Conservation (phyloP, 2,797 vertebrate species). For the Eulemur coronatus region DNA sequence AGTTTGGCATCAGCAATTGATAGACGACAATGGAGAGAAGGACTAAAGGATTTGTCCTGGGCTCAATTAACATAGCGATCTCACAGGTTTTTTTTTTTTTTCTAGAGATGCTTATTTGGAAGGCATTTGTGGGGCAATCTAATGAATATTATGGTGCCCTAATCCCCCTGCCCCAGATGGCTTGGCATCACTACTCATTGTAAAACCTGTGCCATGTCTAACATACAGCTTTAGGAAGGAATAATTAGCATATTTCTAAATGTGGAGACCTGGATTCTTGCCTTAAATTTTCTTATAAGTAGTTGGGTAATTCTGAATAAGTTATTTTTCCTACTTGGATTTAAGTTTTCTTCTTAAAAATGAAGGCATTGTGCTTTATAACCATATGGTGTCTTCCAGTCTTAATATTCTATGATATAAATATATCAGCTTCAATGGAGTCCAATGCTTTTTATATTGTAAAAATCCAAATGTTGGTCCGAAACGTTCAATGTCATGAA, state of each 20-base stretch:
- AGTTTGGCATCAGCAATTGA: not conserved
- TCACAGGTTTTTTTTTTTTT: not conserved
- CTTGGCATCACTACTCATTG: not conserved
- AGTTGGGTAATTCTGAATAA: not conserved
- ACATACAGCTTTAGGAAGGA: not conserved
- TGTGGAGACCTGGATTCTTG: not conserved
- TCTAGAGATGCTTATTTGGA: not conserved
- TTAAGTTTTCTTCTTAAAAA: not conserved
- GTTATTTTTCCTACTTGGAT: not conserved
- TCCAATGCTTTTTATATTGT: not conserved
- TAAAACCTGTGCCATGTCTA: not conserved
- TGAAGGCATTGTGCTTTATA: not conserved
- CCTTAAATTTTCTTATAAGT: not conserved
- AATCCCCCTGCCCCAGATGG: not conserved
- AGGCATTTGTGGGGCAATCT: not conserved
- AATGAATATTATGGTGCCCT: not conserved
- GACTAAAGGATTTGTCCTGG: not conserved
- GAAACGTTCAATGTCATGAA: not conserved
- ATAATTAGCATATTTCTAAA: not conserved
- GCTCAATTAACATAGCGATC: not conserved
- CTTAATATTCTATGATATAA: not conserved
- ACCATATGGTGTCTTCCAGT: not conserved
- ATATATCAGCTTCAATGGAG: not conserved
- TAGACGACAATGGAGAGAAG: not conserved
- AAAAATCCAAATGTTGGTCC: not conserved